Conservation (phyloP, 1,140 invertebrate genomes). For the Halotydeus destructor region DNA sequence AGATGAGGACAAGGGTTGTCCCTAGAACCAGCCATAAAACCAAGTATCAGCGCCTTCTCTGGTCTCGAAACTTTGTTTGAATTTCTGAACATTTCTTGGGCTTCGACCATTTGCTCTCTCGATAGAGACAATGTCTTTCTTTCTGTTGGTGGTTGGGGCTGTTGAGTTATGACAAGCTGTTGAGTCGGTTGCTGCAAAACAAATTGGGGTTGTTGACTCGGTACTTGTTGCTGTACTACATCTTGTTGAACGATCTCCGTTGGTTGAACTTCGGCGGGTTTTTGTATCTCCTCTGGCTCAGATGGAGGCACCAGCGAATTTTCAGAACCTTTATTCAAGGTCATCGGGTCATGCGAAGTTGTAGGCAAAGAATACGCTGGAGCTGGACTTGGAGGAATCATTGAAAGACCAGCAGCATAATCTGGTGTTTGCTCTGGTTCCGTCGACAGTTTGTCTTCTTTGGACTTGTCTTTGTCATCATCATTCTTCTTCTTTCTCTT, state of each 20-base stretch:
- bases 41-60: constrained; percentile 87
- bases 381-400: constrained; percentile 8
- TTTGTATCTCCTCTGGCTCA: too few relatives aligned
- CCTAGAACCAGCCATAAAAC: constrained; percentile 90
- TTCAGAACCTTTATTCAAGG: too few relatives aligned
- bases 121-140: background rate
- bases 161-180: background rate
- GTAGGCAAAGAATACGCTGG: background rate
- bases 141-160: background rate
- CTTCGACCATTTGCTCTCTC: background rate
- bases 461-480: constrained; percentile 39
- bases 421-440: constrained; percentile 35
- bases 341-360: too few relatives aligned
- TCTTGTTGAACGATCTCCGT: too few relatives aligned
- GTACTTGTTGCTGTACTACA: background rate
- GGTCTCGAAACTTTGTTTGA: constrained; percentile 26
- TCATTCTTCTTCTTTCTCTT: constrained; percentile 40
- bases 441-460: constrained; percentile 25
- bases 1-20: constrained; percentile 85
- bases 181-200: background rate
- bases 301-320: too few relatives aligned
- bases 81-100: constrained; percentile 7
- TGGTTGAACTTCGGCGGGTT: too few relatives aligned
- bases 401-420: constrained; percentile 46
- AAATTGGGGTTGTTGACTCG: background rate